Conservation (phyloP, 2,113 vertebrate species). For the Circaetus gallicus region DNA sequence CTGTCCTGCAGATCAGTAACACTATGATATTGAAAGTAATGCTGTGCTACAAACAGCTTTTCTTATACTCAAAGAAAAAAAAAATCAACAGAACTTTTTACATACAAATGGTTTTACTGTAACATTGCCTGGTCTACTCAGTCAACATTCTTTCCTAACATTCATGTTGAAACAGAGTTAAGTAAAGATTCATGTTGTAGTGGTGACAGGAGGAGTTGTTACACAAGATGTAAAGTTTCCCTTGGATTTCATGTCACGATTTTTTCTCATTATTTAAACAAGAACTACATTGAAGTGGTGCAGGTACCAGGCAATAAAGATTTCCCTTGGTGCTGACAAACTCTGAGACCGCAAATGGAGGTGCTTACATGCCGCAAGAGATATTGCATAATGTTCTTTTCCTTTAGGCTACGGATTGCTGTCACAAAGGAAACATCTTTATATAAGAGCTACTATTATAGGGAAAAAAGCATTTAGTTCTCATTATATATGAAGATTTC, state of each 20-base stretch:
- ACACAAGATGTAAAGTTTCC: constrained; percentile 64
- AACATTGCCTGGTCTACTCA: not conserved
- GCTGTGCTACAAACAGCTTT: not conserved
- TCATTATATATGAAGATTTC: not conserved
- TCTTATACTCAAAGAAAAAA: not conserved
- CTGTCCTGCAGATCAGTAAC: not conserved
- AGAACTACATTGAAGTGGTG: constrained; percentile 53
- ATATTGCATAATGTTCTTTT: constrained; percentile 18
- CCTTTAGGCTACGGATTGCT: not conserved
- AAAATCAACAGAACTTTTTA: not conserved
- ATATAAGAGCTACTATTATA: not conserved
- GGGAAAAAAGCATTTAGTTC: not conserved
- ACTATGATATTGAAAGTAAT: not conserved
- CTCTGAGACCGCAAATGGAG: constrained; percentile 15
- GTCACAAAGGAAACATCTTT: constrained; percentile 54
- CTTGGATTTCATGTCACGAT: constrained; percentile 60
- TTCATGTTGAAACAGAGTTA: constrained; percentile 8
- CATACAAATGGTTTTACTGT: not conserved
- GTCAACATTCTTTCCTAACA: not conserved
- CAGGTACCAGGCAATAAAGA: constrained; percentile 62
- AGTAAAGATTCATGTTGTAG: constrained; percentile 62
- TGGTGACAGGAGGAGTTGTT: constrained; percentile 68
- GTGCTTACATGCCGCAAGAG: constrained; percentile 44
- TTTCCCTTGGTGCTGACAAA: constrained; percentile 61
- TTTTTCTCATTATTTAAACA: constrained; percentile 70